Conservation (phyloP, 2,797 vertebrate species). For the Sus cebifrons region DNA sequence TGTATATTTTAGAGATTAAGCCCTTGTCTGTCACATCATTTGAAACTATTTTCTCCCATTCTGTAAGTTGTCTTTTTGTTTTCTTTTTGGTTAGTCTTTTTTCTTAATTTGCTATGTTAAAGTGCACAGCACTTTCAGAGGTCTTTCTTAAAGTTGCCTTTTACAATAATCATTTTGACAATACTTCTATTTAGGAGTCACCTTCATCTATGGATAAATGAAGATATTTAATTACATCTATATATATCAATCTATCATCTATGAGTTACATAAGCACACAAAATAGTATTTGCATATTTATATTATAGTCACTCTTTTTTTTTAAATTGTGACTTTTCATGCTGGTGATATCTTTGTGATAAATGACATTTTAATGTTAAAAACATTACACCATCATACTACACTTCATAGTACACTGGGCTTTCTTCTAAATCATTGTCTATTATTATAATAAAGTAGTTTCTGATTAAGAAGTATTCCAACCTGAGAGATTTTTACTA, state of each 20-base stretch:
- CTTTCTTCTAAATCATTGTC: neutral
- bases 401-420: neutral
- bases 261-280: neutral
- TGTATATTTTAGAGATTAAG: too few species aligned
- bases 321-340: neutral
- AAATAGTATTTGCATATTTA: neutral
- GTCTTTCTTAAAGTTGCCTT: neutral
- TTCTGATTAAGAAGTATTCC: neutral
- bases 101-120: neutral
- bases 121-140: neutral
- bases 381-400: slow-evolving; percentile 14
- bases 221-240: neutral
- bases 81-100: too few species aligned
- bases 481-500: neutral
- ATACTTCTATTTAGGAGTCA: neutral
- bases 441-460: neutral
- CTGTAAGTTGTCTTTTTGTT: too few species aligned
- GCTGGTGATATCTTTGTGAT: neutral
- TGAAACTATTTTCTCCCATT: too few species aligned
- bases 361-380: slow-evolving; percentile 27
- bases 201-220: neutral
- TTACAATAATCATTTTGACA: neutral
- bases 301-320: neutral
- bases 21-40: too few species aligned
- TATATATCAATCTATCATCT: neutral